Base-by-base conservation (phyloP, 2,888 invertebrate genomes). In the Falcaria lacertinaria region DNA sequence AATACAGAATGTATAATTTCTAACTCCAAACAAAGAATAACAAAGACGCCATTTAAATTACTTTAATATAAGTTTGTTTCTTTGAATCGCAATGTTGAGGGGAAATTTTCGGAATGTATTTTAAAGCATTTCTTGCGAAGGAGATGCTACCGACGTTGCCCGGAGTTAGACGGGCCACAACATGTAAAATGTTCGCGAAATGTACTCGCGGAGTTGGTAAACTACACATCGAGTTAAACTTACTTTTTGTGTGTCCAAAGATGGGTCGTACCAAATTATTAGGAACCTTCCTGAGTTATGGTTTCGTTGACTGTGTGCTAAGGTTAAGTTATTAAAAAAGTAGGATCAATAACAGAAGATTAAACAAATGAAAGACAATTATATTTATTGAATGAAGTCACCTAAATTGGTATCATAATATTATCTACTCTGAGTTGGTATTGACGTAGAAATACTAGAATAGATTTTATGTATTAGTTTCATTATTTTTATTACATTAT, bases 61-160 rank as follows among this genome's bases (percentile, higher is more conserved):
- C 78, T 82, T 80, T 78, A 79, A 74, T 79, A 79, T 71, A 80
- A 82, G 69, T 82, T 79, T 81, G 77, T 81, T 81, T 80, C 78
- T 79, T 74, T 74, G 77, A 80, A 79, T 80, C 69, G 74, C 74
- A 67, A 79, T 69, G 75, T 71, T 70, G 72, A 70, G 69, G 72
- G 78, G 75, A 75, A 76, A 83, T 81, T 80, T 83, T 82, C 62
- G 82, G 83, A 83, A 88, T 87, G 77, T 73, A 74, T 74, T 80
- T 75, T 76, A 78, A 79, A 81, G 73, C 74, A 79, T 82, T 83
- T 80, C 79, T 78, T 71, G 71, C 63, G 68, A 74, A 79, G 74
- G 69, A 75, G 74, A 70, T 72, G 77, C 75, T 79, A 79, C 80
- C 77, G 73, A 76, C 76, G 69, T 72, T 66, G 69, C 65, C 58